Conservation (phyloP, 2,888 invertebrate genomes). For the Polydesmus complanatus region DNA sequence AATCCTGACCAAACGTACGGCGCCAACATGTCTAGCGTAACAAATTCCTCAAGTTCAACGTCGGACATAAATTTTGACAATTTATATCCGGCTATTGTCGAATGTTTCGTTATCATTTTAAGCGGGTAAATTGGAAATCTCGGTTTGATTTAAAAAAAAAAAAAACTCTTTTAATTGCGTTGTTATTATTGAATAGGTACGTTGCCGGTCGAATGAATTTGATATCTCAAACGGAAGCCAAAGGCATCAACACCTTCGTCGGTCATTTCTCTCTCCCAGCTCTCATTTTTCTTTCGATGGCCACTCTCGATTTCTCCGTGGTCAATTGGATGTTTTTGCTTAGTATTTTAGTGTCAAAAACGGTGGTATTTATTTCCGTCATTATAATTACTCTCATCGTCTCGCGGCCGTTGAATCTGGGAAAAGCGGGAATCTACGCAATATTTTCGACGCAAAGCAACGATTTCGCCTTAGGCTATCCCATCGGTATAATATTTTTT, state of each 20-base stretch:
- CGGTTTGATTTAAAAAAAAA: neutral
- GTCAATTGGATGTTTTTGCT: slow-evolving; percentile 87
- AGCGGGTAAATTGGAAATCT: slow-evolving; percentile 54
- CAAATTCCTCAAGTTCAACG: slow-evolving; percentile 2
- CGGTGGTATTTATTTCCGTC: slow-evolving; percentile 66
- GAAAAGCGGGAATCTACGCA: slow-evolving; percentile 76
- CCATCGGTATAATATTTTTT: slow-evolving; percentile 59
- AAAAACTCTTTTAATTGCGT: neutral
- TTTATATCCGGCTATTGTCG: slow-evolving; percentile 75
- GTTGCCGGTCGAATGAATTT: slow-evolving; percentile 68
- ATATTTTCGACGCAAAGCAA: slow-evolving; percentile 95
- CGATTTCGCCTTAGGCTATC: slow-evolving; percentile 92
- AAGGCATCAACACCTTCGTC: slow-evolving; percentile 81
- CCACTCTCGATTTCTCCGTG: slow-evolving; percentile 58
- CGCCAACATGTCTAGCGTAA: slow-evolving; percentile 8
- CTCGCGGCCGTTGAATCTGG: slow-evolving; percentile 56
- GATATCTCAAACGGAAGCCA: slow-evolving; percentile 67
- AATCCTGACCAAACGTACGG: neutral
- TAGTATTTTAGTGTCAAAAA: slow-evolving; percentile 71
- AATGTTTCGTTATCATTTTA: slow-evolving; percentile 81
- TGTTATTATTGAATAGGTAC: slow-evolving; percentile 45
- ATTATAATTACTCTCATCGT: slow-evolving; percentile 61
- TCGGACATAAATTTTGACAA: slow-evolving; percentile 44
- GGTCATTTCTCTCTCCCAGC: slow-evolving; percentile 87
- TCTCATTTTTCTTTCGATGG: slow-evolving; percentile 76